Evolutionary conservation across 2,888 invertebrate genomes (phyloP).

Genomic region (Meganola albula): DNA sequence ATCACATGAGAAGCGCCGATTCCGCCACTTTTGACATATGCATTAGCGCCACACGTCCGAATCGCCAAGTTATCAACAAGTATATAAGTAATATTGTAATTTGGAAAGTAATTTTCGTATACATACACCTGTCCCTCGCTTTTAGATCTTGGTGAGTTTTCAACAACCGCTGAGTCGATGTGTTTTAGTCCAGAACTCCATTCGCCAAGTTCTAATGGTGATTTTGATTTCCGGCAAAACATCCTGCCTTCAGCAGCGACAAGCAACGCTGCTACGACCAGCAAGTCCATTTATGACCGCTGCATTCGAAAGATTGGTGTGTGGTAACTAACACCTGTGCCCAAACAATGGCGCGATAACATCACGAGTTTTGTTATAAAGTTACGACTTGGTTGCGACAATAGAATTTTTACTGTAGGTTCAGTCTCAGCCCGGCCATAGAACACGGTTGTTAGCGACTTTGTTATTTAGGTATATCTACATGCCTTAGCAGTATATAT

Average conservation of each 20-base stretch:
- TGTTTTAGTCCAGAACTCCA: constrained; percentile 46
- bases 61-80: constrained; percentile 60
- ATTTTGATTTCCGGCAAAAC: constrained; percentile 46
- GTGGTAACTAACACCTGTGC: constrained; percentile 9
- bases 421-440: too few species aligned
- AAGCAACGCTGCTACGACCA: constrained; percentile 20
- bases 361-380: too few species aligned
- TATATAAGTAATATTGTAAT: constrained; percentile 51
- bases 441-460: too few species aligned
- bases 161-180: constrained; percentile 56
- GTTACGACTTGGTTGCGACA: too few species aligned
- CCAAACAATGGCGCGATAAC: constrained; percentile 25
- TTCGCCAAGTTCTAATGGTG: constrained; percentile 50
- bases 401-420: too few species aligned
- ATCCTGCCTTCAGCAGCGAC: constrained; percentile 28
- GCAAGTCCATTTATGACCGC: constrained; percentile 29
- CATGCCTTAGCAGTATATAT: too few species aligned
- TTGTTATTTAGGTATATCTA: too few species aligned
- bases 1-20: constrained; percentile 45
- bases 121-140: constrained; percentile 58
- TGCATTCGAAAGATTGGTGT: constrained; percentile 17
- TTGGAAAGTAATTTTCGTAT: constrained; percentile 59
- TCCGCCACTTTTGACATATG: constrained; percentile 49
- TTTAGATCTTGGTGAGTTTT: constrained; percentile 49
- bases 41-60: constrained; percentile 54